A percentile compares a stretch with the other conserved stretches of the same genome.
Evolutionary conservation across 2,113 vertebrate species (phyloP).

Genomic region (Calonectris borealis): DNA sequence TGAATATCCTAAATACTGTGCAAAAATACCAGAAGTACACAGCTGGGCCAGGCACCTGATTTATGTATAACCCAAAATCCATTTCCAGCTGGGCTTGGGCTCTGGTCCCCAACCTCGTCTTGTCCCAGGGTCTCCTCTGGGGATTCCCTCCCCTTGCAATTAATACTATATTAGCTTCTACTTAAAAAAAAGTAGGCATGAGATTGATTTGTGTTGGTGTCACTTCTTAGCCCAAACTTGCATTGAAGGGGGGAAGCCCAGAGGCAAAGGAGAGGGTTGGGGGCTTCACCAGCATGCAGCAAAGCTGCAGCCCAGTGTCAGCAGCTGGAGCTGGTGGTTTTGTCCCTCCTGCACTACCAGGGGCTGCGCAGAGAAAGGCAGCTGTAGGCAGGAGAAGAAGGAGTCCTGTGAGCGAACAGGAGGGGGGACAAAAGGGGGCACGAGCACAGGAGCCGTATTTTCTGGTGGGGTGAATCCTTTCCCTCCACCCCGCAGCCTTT

Average conservation of each 20-base stretch:
- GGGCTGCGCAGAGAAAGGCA: background rate
- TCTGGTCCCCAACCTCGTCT: background rate
- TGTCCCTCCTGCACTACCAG: background rate
- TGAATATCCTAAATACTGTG: background rate
- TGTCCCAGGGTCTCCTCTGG: background rate
- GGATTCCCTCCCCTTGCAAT: background rate
- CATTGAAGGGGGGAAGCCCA: background rate
- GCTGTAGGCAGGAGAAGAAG: background rate
- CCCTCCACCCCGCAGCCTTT: background rate
- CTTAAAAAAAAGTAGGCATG: background rate
- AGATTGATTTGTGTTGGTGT: background rate
- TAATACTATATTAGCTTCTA: background rate
- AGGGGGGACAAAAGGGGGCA: background rate
- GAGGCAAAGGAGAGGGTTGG: background rate
- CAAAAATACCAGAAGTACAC: background rate
- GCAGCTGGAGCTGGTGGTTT: background rate
- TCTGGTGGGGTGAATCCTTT: background rate
- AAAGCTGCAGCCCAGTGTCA: background rate
- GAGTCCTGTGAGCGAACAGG: background rate
- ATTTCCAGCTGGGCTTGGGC: background rate
- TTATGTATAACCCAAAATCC: background rate
- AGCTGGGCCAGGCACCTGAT: background rate
- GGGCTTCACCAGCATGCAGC: background rate
- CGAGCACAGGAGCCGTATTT: accelerated
- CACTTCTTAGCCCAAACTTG: background rate